A percentile compares a stretch with the other conserved stretches of the same genome.
phyloP scores from a whole-genome alignment of 2,888 invertebrate genomes.

The Sarcophaga caerulescens region DNA sequence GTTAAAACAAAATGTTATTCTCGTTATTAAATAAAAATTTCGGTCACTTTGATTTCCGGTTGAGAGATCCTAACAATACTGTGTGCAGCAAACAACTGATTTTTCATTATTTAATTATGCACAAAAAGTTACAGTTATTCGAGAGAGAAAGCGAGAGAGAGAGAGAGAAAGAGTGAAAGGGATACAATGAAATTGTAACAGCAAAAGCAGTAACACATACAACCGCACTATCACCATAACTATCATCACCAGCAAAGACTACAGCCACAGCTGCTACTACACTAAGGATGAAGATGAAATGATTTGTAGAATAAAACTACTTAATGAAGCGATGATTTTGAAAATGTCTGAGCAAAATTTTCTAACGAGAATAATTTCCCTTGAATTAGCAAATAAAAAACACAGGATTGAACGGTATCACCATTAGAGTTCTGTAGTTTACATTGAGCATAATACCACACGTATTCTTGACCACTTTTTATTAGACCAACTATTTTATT shows the following conservation, averaged over 20 bases:
- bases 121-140: conserved; percentile 66
- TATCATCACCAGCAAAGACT: not conserved
- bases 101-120: conserved; percentile 69
- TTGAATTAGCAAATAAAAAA: no score
- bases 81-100: conserved; percentile 67
- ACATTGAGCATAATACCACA: no score
- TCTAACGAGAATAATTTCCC: no score
- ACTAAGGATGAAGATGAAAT: not conserved
- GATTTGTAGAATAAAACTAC: no score
- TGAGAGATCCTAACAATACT: conserved; percentile 68
- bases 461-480: no score
- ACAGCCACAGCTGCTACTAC: not conserved
- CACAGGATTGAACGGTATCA: no score
- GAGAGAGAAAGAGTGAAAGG: not conserved
- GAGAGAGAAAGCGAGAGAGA: not conserved
- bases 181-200: conserved; percentile 51
- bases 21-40: conserved; percentile 15
- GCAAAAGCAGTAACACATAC: conserved; percentile 20
- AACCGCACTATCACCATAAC: conserved; percentile 4
- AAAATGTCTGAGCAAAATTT: no score
- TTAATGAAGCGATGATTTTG: no score
- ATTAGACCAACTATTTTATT: no score
- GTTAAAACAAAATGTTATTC: not conserved
- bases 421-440: no score
- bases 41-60: conserved; percentile 67